Evolutionary conservation across 1,140 invertebrate genomes (phyloP), one percentile per base, ranked within the genome.

Genomic region (Oryzaephilus surinamensis): DNA sequence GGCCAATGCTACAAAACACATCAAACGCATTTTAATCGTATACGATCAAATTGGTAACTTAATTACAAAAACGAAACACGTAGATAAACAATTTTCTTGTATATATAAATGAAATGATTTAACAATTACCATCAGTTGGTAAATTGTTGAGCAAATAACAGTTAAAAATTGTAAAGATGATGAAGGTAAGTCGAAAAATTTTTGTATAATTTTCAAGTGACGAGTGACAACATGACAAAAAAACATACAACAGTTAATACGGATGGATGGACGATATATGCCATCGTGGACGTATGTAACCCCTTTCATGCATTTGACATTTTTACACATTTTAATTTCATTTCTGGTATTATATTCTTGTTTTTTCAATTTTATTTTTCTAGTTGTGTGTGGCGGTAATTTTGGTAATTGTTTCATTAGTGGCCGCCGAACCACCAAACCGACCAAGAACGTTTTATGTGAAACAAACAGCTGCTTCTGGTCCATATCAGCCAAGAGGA

Each of bases 351-450:
- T 3, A 10, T 24, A n/a, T 5, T 11, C 14, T 44, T 33, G 15
- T 40, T 46, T 50, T 29, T 32, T 18, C 10, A 2, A 17, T 18
- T 41, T 40, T 34, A 16, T 17, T 39, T 36, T 49, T 46, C 10
- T 31, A 60, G 58, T 48, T 46, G 6, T 31, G 42, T 11, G 40
- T 52, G 14, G 57, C 55, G 14, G 31, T 55, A 17, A 29, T 50
- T 19, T 28, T 62, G 6, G 51, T 58, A 4, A 36, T 58, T 3
- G 41, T 55, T 7, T 41, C 55, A 2, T 32, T 58, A 41, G 44
- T 39, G 18, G 35, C 52, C 8, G 57, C 60, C 4, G 57, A 60
- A 41, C 51, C 55, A 15, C 56, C 52, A 24, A n/a, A n/a, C n/a
- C 27, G 48, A 24, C 43, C 39, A 20, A 40, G 41, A 21, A 24